Conservation (phyloP, 2,113 vertebrate genomes). For the Xiphorhynchus elegans region DNA sequence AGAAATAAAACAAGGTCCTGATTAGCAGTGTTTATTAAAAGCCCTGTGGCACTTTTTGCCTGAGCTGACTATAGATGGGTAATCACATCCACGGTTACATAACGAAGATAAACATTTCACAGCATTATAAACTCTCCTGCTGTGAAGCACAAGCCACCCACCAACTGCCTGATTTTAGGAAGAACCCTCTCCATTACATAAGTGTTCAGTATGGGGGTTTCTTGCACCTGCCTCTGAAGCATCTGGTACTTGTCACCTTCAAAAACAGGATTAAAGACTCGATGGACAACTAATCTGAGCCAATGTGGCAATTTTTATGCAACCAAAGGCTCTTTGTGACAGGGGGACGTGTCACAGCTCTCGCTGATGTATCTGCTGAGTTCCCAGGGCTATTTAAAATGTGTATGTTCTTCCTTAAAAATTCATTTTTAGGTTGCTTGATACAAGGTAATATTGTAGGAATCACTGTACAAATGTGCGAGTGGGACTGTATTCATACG, state of each 20-base stretch:
- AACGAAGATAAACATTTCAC: constrained; percentile 61
- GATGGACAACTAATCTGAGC: constrained; percentile 47
- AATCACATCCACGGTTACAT: constrained; percentile 44
- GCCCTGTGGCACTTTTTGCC: constrained; percentile 43
- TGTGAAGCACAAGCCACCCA: constrained; percentile 69
- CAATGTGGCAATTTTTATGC: constrained; percentile 56
- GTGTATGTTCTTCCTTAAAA: constrained; percentile 28
- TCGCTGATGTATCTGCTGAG: neutral
- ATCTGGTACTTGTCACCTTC: constrained; percentile 72
- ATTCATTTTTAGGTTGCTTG: constrained; percentile 14
- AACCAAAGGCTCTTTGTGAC: constrained; percentile 2
- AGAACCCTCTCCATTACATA: constrained; percentile 69
- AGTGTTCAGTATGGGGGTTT: constrained; percentile 69
- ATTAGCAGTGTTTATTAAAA: constrained; percentile 53
- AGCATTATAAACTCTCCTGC: constrained; percentile 60
- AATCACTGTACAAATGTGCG: constrained; percentile 34
- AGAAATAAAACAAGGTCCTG: constrained; percentile 27
- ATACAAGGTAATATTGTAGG: constrained; percentile 7
- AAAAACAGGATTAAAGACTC: constrained; percentile 44
- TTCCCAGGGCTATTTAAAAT: constrained; percentile 34
- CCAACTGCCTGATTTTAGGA: constrained; percentile 68
- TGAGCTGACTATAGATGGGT: constrained; percentile 35
- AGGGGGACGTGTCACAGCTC: neutral
- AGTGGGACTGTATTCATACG: constrained; percentile 53
- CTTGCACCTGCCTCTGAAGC: constrained; percentile 73